phyloP scores from a whole-genome alignment of 2,797 vertebrate species.

The Lacerta agilis region DNA sequence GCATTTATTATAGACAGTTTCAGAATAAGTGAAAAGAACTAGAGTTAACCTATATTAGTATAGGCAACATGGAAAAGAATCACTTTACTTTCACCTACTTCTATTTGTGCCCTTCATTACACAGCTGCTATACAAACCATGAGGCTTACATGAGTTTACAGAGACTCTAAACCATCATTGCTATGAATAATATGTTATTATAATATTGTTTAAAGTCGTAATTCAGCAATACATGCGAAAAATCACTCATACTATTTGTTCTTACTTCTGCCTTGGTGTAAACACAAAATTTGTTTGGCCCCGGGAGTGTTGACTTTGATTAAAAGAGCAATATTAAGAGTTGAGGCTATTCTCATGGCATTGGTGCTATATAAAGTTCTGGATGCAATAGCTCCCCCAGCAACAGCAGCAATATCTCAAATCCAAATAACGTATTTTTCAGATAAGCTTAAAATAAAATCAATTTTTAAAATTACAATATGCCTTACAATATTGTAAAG shows the following conservation, averaged over 20 bases:
- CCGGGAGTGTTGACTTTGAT: not conserved
- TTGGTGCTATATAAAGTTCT: conserved; percentile 42
- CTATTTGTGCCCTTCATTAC: not conserved
- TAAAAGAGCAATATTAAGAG: conserved; percentile 19
- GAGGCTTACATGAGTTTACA: not conserved
- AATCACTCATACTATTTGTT: not conserved
- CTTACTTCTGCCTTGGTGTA: not conserved
- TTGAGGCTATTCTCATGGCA: not conserved
- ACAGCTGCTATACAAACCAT: not conserved
- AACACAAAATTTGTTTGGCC: not conserved
- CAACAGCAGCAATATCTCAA: not conserved
- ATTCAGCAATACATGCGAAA: not conserved
- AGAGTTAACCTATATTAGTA: not conserved
- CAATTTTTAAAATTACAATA: not conserved
- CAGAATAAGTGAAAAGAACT: not conserved
- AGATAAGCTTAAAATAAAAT: conserved; percentile 37
- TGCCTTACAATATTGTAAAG: conserved; percentile 45
- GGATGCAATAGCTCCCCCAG: conserved; percentile 45
- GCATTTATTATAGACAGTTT: too few species aligned
- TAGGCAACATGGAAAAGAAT: not conserved
- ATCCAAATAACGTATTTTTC: conserved; percentile 35
- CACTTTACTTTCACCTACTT: too few species aligned
- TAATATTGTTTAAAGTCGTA: not conserved
- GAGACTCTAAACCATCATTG: not conserved
- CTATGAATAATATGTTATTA: too few species aligned